Conservation (phyloP, 2,888 invertebrate genomes). For the Nephrotoma appendiculata region DNA sequence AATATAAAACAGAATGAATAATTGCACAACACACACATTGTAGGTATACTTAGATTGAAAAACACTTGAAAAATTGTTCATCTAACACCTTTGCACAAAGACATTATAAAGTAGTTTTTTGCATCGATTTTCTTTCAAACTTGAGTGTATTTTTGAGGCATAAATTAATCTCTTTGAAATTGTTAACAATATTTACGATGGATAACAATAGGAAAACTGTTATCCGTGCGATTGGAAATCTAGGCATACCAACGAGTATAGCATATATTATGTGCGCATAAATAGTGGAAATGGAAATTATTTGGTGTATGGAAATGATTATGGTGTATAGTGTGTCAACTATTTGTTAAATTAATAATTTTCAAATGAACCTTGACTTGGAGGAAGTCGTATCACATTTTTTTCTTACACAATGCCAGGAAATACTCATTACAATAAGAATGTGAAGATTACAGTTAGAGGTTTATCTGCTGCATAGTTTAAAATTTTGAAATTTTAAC, state of each 20-base stretch:
- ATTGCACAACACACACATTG: background rate
- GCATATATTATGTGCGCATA: background rate
- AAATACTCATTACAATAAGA: too few species aligned
- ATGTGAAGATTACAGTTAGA: too few species aligned
- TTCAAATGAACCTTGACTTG: too few species aligned
- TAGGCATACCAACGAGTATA: background rate
- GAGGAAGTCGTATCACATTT: too few species aligned
- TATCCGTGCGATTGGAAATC: background rate
- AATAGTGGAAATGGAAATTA: background rate
- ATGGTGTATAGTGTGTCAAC: background rate
- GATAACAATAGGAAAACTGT: background rate
- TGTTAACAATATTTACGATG: background rate
- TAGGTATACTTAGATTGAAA: background rate
- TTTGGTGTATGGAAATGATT: background rate
- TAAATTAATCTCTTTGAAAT: background rate
- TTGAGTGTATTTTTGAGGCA: background rate
- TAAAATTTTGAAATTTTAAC: too few species aligned
- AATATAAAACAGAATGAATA: background rate
- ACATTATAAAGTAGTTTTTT: background rate
- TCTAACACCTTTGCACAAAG: background rate
- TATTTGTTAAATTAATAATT: background rate
- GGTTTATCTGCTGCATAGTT: too few species aligned
- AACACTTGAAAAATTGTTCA: background rate
- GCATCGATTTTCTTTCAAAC: background rate
- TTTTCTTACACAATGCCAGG: too few species aligned